Conservation (phyloP, 2,888 invertebrate genomes). For the Plagiodera versicolora region DNA sequence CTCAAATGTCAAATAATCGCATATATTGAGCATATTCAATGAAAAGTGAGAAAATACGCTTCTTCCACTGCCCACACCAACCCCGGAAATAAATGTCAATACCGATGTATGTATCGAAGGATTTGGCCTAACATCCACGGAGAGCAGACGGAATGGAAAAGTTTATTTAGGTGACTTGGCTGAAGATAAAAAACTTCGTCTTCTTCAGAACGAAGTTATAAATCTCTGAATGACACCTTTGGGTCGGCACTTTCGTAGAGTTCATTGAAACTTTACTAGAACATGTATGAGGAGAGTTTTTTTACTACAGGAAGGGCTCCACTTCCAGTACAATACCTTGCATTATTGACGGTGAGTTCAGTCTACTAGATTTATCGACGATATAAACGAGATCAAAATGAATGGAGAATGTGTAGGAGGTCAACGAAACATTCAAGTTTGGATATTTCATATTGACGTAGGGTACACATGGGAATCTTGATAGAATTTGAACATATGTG, state of each 20-base stretch:
- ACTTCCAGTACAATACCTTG: not conserved
- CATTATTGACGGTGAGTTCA: slow-evolving; percentile 7
- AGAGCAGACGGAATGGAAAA: slow-evolving; percentile 34
- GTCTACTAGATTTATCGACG: not conserved
- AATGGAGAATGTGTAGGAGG: not conserved
- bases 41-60: no score
- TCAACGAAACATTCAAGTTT: not conserved
- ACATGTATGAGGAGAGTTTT: slow-evolving; percentile 31
- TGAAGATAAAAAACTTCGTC: slow-evolving; percentile 41
- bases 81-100: slow-evolving; percentile 34
- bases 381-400: no score
- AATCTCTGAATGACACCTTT: slow-evolving; percentile 41
- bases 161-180: slow-evolving; percentile 37
- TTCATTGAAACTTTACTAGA: slow-evolving; percentile 36
- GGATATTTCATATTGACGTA: no score
- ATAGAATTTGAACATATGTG: no score
- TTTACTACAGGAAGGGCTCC: not conserved
- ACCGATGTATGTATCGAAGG: slow-evolving; percentile 38
- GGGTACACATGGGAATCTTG: no score
- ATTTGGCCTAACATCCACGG: slow-evolving; percentile 38
- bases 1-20: no score
- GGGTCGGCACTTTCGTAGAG: slow-evolving; percentile 29
- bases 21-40: no score
- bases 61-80: slow-evolving; percentile 11
- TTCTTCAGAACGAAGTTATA: slow-evolving; percentile 39